phyloP scores from a whole-genome alignment of 2,797 vertebrate species.

The Ibycter americanus region DNA sequence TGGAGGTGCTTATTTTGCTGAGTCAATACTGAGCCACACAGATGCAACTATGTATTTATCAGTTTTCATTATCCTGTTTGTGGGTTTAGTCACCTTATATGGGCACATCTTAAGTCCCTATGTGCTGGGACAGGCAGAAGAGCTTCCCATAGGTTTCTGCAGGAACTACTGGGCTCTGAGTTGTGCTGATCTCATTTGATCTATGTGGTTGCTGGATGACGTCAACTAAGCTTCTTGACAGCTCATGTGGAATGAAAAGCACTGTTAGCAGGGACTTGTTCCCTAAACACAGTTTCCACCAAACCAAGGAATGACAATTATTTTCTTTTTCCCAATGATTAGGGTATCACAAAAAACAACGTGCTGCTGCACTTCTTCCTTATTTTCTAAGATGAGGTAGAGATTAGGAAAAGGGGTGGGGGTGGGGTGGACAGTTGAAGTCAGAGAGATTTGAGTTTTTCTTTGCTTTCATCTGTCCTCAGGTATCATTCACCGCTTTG shows the following conservation, averaged over 20 bases:
- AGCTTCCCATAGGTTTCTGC: not conserved
- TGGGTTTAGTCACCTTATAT: constrained; percentile 68
- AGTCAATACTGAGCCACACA: constrained; percentile 64
- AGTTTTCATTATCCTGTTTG: constrained; percentile 73
- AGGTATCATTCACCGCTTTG: constrained; percentile 41
- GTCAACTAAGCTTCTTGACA: constrained; percentile 51
- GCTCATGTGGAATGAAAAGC: constrained; percentile 28
- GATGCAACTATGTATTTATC: constrained; percentile 66
- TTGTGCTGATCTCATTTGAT: not conserved
- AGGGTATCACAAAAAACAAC: constrained; percentile 42
- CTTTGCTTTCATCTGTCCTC: constrained; percentile 46
- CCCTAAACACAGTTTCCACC: constrained; percentile 54
- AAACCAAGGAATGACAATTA: constrained; percentile 64
- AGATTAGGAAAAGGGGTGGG: not conserved
- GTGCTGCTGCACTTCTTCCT: constrained; percentile 28
- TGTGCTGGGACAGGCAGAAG: not conserved
- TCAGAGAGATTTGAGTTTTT: constrained; percentile 22
- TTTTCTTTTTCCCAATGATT: constrained; percentile 52
- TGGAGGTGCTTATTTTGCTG: constrained; percentile 61
- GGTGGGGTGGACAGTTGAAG: not conserved
- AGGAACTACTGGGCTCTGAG: not conserved
- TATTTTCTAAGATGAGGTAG: constrained; percentile 23
- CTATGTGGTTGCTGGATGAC: not conserved
- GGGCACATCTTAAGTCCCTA: constrained; percentile 2
- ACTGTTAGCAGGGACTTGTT: constrained; percentile 41